Conservation (phyloP, 2,113 vertebrate species). For the Meleagris gallopavo region DNA sequence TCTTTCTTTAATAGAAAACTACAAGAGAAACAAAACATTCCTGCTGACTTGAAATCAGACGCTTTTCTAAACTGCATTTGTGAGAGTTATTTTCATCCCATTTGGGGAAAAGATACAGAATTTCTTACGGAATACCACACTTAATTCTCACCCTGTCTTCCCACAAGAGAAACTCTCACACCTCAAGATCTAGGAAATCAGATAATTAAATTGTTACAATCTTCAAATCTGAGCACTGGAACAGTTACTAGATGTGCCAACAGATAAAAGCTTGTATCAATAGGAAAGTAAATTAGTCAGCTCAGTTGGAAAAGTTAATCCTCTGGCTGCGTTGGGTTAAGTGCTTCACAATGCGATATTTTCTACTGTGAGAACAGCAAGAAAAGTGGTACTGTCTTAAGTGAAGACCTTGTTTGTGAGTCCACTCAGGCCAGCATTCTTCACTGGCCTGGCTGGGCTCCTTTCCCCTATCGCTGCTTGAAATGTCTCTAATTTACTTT, state of each 20-base stretch:
- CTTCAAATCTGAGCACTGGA: neutral
- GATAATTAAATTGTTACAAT: neutral
- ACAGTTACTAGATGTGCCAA: neutral
- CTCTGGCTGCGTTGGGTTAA: neutral
- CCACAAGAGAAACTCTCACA: neutral
- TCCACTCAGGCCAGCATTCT: neutral
- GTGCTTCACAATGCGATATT: neutral
- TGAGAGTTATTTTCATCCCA: neutral
- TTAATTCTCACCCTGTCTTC: neutral
- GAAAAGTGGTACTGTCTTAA: neutral
- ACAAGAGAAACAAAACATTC: neutral
- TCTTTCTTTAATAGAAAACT: neutral
- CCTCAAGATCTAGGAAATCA: neutral
- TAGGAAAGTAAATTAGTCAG: neutral
- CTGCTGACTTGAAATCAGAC: neutral
- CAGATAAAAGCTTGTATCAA: neutral
- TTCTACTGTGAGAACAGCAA: neutral
- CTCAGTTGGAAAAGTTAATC: neutral
- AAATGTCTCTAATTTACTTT: neutral
- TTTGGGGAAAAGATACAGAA: neutral
- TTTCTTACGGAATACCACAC: neutral
- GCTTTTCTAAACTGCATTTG: neutral
- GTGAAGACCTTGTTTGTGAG: accelerated
- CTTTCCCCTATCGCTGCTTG: neutral
- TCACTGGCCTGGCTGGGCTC: neutral